Conservation (phyloP, 2,888 invertebrate species). For the Drosophila borborema region DNA sequence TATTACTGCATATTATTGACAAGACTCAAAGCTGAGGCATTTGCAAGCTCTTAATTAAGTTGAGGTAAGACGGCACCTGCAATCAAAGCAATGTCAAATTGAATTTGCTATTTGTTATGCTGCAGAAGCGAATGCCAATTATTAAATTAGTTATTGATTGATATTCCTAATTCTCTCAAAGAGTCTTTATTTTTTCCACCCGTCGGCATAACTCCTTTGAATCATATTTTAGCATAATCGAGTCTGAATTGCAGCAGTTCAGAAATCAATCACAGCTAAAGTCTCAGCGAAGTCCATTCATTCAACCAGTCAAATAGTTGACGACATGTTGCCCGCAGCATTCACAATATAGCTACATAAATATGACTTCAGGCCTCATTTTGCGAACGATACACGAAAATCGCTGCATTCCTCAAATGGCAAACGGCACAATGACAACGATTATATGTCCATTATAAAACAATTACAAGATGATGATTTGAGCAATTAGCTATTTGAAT, state of each 20-base stretch:
- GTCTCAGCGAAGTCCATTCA: not conserved
- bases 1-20: not conserved
- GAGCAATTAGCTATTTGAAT: not conserved
- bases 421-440: not conserved
- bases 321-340: not conserved
- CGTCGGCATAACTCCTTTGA: not conserved
- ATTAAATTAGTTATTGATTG: conserved; percentile 3
- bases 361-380: not conserved
- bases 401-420: not conserved
- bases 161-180: not conserved
- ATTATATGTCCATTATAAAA: not conserved
- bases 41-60: not conserved
- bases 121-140: not conserved
- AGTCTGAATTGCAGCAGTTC: not conserved
- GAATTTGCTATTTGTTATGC: not conserved
- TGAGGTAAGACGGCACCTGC: not conserved
- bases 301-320: not conserved
- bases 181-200: not conserved
- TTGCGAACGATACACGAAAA: not conserved
- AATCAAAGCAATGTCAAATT: not conserved
- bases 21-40: not conserved
- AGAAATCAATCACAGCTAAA: not conserved
- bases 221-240: too few species aligned
- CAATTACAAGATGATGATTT: not conserved
- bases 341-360: not conserved